Base-by-base conservation (phyloP, 2,113 vertebrate species). In the Carassius carassius region DNA sequence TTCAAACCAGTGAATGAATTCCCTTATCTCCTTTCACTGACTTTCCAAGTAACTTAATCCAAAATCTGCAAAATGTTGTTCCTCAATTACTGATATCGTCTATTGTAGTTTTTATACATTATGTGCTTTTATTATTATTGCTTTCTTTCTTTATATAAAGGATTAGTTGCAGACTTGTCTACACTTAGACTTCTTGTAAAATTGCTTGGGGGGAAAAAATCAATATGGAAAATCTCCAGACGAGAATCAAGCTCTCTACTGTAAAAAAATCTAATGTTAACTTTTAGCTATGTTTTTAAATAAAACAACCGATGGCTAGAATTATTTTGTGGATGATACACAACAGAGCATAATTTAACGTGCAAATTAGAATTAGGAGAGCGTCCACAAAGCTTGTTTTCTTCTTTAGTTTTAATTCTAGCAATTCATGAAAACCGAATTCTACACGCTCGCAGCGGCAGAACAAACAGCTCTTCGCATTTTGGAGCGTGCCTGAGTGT, bases 1-100 rank as follows among this genome's bases (percentile, higher is more conserved):
- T 83, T 19, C 84, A 84, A 25, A 93, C 90, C 90, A 92, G 93
- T 85, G 86, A 86, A 90, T 86, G 91, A 90, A 89, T 91, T 89
- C 29, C 86, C 84, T 87, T 91, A 91, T 90, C 89, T 84, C 87
- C 90, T 41, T 87, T 78, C 69, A 73, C 14, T 49, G 25, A 82
- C 29, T 69, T n/a, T 77, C 14, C 4, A 44, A 63, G 75, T 54
- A 78, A 89, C 89, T 88, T 89, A 74, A 75, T 72, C 47, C 29
- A 86, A 69, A 75, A 44, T 67, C 58, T 86, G 41, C 63, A 49
- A 85, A 80, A 86, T 79, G 70, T 85, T 85, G 23, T 81, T 78
- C 29, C 85, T 87, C 81, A 88, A 90, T 67, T 82, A 84, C 74
- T 84, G 63, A 86, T 67, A 79, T 76, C 70, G 77, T 84, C 73